phyloP scores from a whole-genome alignment of 2,888 invertebrate genomes.

The Teleiodes luculella region DNA sequence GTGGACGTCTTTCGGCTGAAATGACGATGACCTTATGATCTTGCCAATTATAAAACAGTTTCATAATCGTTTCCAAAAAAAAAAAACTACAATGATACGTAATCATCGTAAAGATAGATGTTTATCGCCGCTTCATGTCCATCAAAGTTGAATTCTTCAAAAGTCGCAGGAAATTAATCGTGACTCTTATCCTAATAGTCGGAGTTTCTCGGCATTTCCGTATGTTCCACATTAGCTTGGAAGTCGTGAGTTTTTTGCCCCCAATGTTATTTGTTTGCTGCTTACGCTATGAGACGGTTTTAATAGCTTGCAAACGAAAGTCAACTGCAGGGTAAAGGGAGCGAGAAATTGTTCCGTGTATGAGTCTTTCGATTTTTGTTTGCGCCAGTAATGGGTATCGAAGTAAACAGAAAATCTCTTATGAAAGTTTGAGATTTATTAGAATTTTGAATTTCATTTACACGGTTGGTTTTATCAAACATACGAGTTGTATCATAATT shows the following conservation, averaged over 20 bases:
- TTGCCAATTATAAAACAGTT: no score
- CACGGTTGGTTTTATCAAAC: no score
- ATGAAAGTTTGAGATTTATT: neutral
- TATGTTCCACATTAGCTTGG: slow-evolving; percentile 34
- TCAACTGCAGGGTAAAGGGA: slow-evolving; percentile 14
- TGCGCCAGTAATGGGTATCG: neutral
- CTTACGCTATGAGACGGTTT: slow-evolving; percentile 19
- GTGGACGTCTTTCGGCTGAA: no score
- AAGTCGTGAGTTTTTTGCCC: slow-evolving; percentile 47
- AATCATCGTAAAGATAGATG: no score
- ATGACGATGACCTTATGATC: no score
- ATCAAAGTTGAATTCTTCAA: neutral
- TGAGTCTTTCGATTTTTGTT: slow-evolving; percentile 10
- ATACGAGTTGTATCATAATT: no score
- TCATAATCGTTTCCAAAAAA: no score
- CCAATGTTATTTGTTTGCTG: slow-evolving; percentile 24
- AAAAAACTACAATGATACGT: no score
- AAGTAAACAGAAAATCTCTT: neutral
- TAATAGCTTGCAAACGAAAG: slow-evolving; percentile 20
- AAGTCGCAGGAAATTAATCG: neutral
- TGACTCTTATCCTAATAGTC: neutral
- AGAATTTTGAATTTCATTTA: neutral
- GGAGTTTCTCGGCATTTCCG: slow-evolving; percentile 24
- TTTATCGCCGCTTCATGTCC: no score
- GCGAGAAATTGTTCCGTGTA: slow-evolving; percentile 11